A percentile compares a stretch with the other conserved stretches of the same genome.
phyloP scores from a whole-genome alignment of 2,888 invertebrate genomes.

The Spisula solida region DNA sequence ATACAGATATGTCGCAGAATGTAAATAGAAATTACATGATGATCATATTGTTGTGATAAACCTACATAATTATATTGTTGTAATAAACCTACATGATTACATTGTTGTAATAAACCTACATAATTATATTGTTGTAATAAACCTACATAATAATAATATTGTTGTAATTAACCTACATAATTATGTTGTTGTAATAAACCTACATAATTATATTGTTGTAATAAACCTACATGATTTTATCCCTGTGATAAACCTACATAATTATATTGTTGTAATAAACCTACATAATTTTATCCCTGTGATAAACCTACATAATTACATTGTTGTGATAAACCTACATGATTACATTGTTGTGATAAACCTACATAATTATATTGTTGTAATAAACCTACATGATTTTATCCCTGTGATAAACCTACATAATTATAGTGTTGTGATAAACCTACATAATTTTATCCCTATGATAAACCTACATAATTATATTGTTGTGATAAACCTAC shows the following conservation, averaged over 20 bases:
- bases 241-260: neutral
- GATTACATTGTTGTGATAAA: too few relatives aligned
- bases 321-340: too few relatives aligned
- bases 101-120: neutral
- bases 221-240: neutral
- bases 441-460: too few relatives aligned
- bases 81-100: neutral
- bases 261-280: neutral
- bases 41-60: neutral
- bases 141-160: neutral
- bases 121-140: neutral
- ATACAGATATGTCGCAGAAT: neutral
- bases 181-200: neutral
- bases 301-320: neutral
- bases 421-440: too few relatives aligned
- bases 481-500: too few relatives aligned
- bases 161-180: neutral
- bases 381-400: too few relatives aligned
- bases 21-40: too few relatives aligned
- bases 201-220: neutral
- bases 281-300: neutral
- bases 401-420: too few relatives aligned
- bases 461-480: too few relatives aligned
- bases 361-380: too few relatives aligned
- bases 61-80: neutral